Percentiles rank a stretch among this genome's conserved stretches.
Conservation (phyloP, 2,888 invertebrate genomes). For the Acholoe squamosa region DNA sequence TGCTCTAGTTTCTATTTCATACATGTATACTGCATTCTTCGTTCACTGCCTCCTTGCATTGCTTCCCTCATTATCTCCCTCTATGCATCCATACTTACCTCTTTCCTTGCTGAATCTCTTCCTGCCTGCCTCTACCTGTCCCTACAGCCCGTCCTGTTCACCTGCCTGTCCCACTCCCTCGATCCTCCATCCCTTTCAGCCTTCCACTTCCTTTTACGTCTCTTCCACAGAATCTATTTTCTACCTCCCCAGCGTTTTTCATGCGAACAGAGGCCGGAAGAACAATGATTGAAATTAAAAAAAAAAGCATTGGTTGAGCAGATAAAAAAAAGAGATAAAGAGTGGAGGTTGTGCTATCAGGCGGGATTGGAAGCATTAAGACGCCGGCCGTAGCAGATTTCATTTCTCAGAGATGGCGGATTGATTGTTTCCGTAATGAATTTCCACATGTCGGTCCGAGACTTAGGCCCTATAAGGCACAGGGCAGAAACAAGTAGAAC, state of each 20-base stretch:
- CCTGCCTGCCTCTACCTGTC: not conserved
- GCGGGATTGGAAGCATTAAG: not conserved
- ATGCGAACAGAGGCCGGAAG: not conserved
- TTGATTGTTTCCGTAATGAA: constrained; percentile 12
- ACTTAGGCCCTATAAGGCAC: not conserved
- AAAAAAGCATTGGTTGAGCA: not conserved
- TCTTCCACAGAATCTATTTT: not conserved
- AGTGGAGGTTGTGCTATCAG: not conserved
- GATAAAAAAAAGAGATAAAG: not conserved
- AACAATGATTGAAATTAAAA: no score
- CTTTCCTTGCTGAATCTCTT: no score
- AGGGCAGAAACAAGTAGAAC: not conserved
- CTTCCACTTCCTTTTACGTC: not conserved
- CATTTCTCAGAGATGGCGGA: constrained; percentile 20
- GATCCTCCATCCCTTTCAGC: no score
- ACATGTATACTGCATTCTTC: no score
- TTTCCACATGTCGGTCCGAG: not conserved
- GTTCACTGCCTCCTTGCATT: no score
- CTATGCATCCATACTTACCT: no score
- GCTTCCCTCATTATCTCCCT: no score
- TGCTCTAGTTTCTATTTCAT: no score
- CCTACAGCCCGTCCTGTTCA: no score
- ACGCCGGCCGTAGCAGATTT: not conserved
- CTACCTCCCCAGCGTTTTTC: not conserved
- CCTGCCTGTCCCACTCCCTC: no score